These are phyloP conservation scores for Melipona quadrifasciata DNA, from an alignment of 1,140 invertebrate genomes.

Conservation along the genomic window DNA sequence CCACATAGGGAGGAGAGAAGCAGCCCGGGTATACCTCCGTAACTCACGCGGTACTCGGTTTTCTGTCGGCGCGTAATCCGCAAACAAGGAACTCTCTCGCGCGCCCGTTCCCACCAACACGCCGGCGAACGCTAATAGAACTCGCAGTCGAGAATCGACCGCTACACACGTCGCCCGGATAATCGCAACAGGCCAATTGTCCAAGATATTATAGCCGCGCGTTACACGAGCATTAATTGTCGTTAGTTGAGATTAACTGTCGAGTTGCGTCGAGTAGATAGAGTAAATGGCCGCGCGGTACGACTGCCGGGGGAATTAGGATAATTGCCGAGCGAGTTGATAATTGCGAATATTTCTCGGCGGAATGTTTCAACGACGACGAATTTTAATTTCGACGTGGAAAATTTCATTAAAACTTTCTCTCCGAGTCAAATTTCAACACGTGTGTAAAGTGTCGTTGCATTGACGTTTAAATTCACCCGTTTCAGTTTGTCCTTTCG, in stretches of 20 bases:
- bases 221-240: neutral
- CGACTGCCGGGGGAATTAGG: too few relatives aligned
- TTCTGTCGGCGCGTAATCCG: slow-evolving; percentile 59
- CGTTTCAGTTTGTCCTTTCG: too few relatives aligned
- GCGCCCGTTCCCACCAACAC: neutral
- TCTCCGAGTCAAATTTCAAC: too few relatives aligned
- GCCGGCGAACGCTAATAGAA: neutral
- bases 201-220: neutral
- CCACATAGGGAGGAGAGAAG: slow-evolving; percentile 46
- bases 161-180: neutral
- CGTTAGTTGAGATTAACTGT: neutral
- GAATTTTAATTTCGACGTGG: too few relatives aligned
- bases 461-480: too few relatives aligned
- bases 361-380: too few relatives aligned
- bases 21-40: slow-evolving; percentile 53
- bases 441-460: too few relatives aligned
- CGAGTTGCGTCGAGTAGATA: too few relatives aligned
- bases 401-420: too few relatives aligned
- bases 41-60: slow-evolving; percentile 65
- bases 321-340: too few relatives aligned
- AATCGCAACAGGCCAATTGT: slow-evolving; percentile 23
- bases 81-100: slow-evolving; percentile 51
- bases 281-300: too few relatives aligned
- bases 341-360: too few relatives aligned
- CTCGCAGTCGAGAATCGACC: neutral